These are phyloP conservation scores for Blastobasis lacticolella DNA, from an alignment of 2,888 invertebrate genomes.

Conservation along the genomic window DNA sequence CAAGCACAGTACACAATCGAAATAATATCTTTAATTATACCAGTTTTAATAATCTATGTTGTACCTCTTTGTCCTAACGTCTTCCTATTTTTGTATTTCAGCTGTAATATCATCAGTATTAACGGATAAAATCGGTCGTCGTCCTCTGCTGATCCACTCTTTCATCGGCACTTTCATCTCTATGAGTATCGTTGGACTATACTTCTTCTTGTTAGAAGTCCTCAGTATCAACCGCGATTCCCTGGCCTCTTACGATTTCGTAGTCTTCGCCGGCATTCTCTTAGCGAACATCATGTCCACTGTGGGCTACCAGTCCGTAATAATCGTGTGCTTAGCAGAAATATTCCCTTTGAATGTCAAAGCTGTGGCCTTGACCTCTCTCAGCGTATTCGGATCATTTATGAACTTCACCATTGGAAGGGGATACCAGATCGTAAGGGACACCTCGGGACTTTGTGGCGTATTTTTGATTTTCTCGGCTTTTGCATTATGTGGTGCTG, in stretches of 20 bases:
- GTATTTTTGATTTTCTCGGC: conserved; percentile 62
- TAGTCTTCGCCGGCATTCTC: conserved; percentile 58
- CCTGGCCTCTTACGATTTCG: conserved; percentile 33
- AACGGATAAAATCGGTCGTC: conserved; percentile 54
- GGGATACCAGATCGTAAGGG: conserved; percentile 65
- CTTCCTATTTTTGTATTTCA: conserved; percentile 22
- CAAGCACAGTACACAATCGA: too few relatives aligned
- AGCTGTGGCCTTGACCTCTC: conserved; percentile 61
- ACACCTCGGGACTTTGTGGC: conserved; percentile 54
- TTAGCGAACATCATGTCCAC: conserved; percentile 31
- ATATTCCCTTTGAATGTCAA: conserved; percentile 73
- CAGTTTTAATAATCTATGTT: too few relatives aligned
- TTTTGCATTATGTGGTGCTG: conserved; percentile 54
- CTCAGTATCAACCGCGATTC: conserved; percentile 23
- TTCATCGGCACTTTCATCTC: conserved; percentile 36
- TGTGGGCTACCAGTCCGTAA: conserved; percentile 64
- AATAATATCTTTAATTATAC: too few relatives aligned
- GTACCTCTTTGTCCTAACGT: too few relatives aligned
- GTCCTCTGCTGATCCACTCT: conserved; percentile 56
- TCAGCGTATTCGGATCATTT: conserved; percentile 58
- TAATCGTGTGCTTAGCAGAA: conserved; percentile 65
- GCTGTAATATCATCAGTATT: conserved; percentile 45
- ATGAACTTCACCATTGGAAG: conserved; percentile 63
- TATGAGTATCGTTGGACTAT: conserved; percentile 35
- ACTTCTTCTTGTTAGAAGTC: conserved; percentile 44